Evolutionary conservation across 2,113 vertebrate genomes (phyloP), one percentile per base, ranked within the genome.

Genomic region (Etia nguti): DNA sequence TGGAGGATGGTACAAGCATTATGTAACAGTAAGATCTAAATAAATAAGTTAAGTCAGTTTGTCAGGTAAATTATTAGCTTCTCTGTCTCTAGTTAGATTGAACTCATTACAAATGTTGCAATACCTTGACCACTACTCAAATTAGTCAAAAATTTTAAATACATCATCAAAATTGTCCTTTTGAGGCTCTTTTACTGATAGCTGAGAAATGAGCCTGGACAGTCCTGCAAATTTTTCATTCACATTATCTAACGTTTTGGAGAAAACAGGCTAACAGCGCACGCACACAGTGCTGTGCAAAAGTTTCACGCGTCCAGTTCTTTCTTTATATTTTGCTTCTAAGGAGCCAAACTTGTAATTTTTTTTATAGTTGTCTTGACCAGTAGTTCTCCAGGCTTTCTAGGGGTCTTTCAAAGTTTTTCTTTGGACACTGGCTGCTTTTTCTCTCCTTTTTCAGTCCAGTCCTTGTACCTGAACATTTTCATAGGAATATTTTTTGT

Each of bases 11-110:
- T 55, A 57, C 48, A 38, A 20, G 36, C 10, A 26, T 93, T 92
- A 93, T 80, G 24, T 92, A 94, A 94, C 43, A 55, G 24, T 86
- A 87, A 90, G 90, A 88, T 85, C 48, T 36, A 70, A 87, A 90
- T 90, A 92, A 46, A 43, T 43, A 43, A 46, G 18, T 54, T 22
- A 55, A 55, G 52, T 55, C 52, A 55, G 2, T 6, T 22, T 55
- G n/a, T 22, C 52, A 22, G 52, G 52, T 55, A 22, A 55, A 55
- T 55, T 22, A 22, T 55, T 55, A 22, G n/a, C 52, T 11, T 55
- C 52, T 55, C n/a, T 55, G 5, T 55, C n/a, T 11, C n/a, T 55
- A 55, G n/a, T 55, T 22, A 55, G 10, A 22, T 55, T 55, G 52
- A 22, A 22, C 52, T 55, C 52, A 55, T 55, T 55, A 55, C 52